phyloP scores from a whole-genome alignment of 2,113 vertebrate genomes.

The Alligator mississippiensis region DNA sequence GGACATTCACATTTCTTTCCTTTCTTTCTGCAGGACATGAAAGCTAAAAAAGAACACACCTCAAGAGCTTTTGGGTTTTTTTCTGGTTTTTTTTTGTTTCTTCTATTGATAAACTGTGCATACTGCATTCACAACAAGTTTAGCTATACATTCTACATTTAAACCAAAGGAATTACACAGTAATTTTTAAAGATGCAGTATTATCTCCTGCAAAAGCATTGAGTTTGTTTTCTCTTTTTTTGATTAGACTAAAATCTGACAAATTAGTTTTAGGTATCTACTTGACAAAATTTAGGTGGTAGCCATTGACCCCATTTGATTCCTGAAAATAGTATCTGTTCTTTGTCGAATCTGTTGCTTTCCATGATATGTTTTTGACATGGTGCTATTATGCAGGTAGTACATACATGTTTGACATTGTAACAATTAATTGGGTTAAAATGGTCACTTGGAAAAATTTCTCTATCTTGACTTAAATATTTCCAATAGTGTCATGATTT shows the following conservation, averaged over 20 bases:
- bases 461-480: conserved; percentile 32
- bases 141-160: conserved; percentile 67
- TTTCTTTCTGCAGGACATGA: conserved; percentile 83
- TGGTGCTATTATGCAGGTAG: conserved; percentile 45
- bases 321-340: background rate
- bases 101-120: conserved; percentile 68
- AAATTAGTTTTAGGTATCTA: background rate
- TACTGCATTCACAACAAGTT: conserved; percentile 75
- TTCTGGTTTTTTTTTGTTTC: conserved; percentile 62
- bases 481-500: conserved; percentile 25
- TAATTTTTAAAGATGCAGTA: conserved; percentile 79
- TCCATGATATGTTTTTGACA: conserved; percentile 38
- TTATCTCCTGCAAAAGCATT: conserved; percentile 50
- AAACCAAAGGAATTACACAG: conserved; percentile 62
- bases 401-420: conserved; percentile 44
- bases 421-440: conserved; percentile 44
- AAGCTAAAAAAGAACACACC: conserved; percentile 77
- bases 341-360: conserved; percentile 45
- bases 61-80: conserved; percentile 71
- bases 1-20: conserved; percentile 75
- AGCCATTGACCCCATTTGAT: background rate
- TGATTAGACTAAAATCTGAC: conserved; percentile 26
- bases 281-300: background rate
- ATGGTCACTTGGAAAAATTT: conserved; percentile 44
- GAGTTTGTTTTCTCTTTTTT: conserved; percentile 33